These are phyloP conservation scores for Anisognathus igniventris DNA, from an alignment of 2,797 vertebrate species.

Conservation along the genomic window DNA sequence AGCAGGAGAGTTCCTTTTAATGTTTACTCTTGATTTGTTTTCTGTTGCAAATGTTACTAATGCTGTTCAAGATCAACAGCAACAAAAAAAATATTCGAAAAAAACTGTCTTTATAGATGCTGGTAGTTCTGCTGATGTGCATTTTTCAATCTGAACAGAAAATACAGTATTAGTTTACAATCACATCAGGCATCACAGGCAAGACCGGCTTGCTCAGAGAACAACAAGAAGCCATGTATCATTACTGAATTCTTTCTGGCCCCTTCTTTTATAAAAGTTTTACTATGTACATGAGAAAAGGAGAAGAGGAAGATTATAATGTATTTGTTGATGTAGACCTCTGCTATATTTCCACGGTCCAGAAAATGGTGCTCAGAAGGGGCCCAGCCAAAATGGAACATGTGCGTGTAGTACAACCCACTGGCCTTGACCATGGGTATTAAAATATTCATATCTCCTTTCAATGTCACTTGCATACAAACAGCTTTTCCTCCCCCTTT, in stretches of 20 bases:
- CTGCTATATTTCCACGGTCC: neutral
- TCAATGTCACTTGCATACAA: constrained; percentile 2
- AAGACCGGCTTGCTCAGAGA: neutral
- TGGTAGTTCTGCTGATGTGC: neutral
- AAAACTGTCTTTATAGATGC: neutral
- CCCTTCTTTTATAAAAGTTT: neutral
- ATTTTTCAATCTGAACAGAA: neutral
- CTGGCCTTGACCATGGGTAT: constrained; percentile 1
- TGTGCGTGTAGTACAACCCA: neutral
- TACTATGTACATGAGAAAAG: neutral
- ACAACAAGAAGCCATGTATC: neutral
- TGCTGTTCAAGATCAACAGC: neutral
- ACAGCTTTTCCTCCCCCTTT: constrained; percentile 28
- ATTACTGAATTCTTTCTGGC: neutral
- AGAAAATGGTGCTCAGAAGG: neutral
- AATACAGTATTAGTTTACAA: neutral
- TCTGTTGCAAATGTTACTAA: neutral
- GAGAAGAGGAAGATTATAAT: neutral
- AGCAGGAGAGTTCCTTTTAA: neutral
- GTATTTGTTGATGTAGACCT: neutral
- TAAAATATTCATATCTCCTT: constrained; percentile 40
- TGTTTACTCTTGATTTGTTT: neutral
- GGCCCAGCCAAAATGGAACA: constrained; percentile 21
- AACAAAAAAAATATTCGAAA: neutral
- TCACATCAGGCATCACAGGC: neutral